Percentiles rank a stretch among this genome's conserved stretches.
phyloP scores from a whole-genome alignment of 2,888 invertebrate genomes.

The Trichopria drosophilae region DNA sequence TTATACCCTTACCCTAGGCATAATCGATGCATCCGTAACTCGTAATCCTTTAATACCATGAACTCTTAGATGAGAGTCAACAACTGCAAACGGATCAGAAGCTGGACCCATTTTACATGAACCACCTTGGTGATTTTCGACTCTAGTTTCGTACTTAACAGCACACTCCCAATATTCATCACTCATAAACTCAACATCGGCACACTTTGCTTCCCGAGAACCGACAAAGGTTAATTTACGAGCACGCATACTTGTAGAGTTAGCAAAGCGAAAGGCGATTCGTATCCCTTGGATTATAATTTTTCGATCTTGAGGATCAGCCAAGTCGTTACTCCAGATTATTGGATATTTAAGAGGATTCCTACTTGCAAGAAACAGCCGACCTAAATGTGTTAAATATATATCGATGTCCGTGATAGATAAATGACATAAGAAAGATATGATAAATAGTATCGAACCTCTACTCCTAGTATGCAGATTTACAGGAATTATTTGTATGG shows the following conservation, averaged over 20 bases:
- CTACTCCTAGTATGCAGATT: constrained; percentile 69
- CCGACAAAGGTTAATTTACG: constrained; percentile 31
- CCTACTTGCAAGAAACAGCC: constrained; percentile 65
- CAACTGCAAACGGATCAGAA: constrained; percentile 72
- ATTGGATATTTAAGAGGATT: constrained; percentile 71
- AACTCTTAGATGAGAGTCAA: constrained; percentile 69
- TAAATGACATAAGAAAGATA: not conserved
- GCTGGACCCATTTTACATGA: constrained; percentile 79
- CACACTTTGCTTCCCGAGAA: constrained; percentile 34
- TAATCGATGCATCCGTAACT: constrained; percentile 64
- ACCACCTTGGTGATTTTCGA: constrained; percentile 81
- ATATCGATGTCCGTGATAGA: not conserved
- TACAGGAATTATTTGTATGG: constrained; percentile 64
- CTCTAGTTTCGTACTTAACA: constrained; percentile 69
- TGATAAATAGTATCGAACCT: constrained; percentile 56
- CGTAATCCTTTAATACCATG: constrained; percentile 63
- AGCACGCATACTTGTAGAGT: constrained; percentile 58
- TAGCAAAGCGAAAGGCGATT: constrained; percentile 62
- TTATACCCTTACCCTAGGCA: constrained; percentile 60
- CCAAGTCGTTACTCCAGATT: constrained; percentile 77
- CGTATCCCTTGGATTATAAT: constrained; percentile 67
- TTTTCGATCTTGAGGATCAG: constrained; percentile 66
- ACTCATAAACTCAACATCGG: constrained; percentile 41
- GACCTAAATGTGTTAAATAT: constrained; percentile 43
- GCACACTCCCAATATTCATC: constrained; percentile 77